phyloP scores from a whole-genome alignment of 2,113 vertebrate species.

The Lamprotornis superbus region DNA sequence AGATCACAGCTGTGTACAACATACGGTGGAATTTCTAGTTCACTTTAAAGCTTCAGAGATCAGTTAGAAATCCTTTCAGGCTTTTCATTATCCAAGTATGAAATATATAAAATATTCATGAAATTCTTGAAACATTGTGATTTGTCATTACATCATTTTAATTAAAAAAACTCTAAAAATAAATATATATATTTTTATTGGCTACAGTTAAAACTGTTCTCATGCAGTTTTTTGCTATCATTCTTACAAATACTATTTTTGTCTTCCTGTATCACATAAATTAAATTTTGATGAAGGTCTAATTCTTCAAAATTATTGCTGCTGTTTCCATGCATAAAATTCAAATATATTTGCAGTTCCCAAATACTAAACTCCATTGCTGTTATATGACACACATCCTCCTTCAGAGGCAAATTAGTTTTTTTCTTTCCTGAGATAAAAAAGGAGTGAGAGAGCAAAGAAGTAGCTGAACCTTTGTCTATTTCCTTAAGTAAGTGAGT shows the following conservation, averaged over 20 bases:
- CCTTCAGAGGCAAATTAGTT: neutral
- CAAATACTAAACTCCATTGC: neutral
- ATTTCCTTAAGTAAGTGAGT: neutral
- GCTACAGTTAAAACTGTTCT: neutral
- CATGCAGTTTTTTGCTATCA: neutral
- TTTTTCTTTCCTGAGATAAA: neutral
- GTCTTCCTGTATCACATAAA: neutral
- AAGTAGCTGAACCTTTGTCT: neutral
- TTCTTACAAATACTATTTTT: neutral
- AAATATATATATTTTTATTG: neutral
- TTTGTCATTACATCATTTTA: neutral
- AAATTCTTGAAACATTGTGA: neutral
- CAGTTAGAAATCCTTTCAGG: neutral
- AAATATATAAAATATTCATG: neutral
- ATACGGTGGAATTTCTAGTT: neutral
- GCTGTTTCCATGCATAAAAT: neutral
- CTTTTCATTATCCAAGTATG: neutral
- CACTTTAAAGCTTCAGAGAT: neutral
- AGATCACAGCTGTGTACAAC: neutral
- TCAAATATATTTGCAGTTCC: neutral
- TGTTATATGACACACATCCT: neutral
- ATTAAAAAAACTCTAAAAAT: neutral
- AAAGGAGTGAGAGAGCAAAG: neutral
- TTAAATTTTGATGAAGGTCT: neutral
- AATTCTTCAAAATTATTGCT: neutral